These are phyloP conservation scores for Atherix ibis DNA, from an alignment of 2,888 invertebrate species.

Conservation along the genomic window DNA sequence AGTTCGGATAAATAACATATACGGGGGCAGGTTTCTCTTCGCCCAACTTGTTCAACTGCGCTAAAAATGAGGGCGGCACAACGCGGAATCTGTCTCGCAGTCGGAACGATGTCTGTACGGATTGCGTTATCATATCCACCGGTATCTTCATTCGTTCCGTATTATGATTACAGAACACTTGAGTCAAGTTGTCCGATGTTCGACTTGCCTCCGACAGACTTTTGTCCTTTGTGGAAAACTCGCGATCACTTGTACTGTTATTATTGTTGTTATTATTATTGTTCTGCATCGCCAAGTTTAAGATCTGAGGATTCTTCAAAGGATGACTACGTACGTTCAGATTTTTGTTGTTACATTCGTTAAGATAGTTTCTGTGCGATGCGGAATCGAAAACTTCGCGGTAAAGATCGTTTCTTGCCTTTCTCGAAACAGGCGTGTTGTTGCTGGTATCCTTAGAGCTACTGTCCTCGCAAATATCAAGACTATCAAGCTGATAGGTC, in stretches of 20 bases:
- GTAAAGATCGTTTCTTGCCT: constrained; percentile 15
- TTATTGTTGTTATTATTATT: constrained; percentile 32
- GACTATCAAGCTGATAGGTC: constrained; percentile 22
- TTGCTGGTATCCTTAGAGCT: constrained; percentile 9
- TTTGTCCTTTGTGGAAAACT: constrained; percentile 8
- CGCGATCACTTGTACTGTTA: constrained; percentile 20
- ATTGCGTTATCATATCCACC: constrained; percentile 46
- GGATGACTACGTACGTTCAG: constrained; percentile 25
- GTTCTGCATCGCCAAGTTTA: constrained; percentile 22
- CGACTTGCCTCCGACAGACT: constrained; percentile 23
- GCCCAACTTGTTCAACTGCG: constrained; percentile 45
- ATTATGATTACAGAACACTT: constrained; percentile 13
- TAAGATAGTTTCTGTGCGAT: constrained; percentile 9
- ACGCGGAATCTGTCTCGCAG: constrained; percentile 38
- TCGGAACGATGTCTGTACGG: constrained; percentile 53
- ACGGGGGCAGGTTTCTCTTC: constrained; percentile 55
- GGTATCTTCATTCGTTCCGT: constrained; percentile 34
- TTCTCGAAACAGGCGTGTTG: constrained; percentile 13
- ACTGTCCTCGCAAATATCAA: constrained; percentile 16
- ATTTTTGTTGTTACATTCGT: constrained; percentile 7
- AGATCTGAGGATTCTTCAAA: constrained; percentile 28
- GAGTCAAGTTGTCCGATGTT: constrained; percentile 27
- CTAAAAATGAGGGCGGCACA: constrained; percentile 53
- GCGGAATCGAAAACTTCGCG: constrained; percentile 16
- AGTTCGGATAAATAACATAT: constrained; percentile 81